Evolutionary conservation across 2,888 invertebrate genomes (phyloP).

Genomic region (Pseudoips prasinana): DNA sequence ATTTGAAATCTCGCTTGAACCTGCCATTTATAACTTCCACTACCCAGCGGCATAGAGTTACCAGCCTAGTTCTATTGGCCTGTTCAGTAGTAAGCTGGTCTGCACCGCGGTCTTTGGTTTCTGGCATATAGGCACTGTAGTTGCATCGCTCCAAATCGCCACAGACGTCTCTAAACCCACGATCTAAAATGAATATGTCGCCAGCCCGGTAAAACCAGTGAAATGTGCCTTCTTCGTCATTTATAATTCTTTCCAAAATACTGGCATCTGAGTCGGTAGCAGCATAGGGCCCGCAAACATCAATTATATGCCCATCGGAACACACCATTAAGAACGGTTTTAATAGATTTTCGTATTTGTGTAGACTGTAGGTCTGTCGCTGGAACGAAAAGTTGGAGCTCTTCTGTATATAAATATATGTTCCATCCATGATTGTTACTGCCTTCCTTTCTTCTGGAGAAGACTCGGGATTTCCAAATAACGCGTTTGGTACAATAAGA

Average conservation of each 20-base stretch:
- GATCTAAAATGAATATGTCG: conserved; percentile 1
- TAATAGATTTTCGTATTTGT: no score
- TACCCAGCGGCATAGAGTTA: conserved; percentile 1
- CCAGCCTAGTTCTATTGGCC: conserved; percentile 1
- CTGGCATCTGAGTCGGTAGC: background rate
- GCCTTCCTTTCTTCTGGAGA: conserved; percentile 67
- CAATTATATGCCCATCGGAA: conserved; percentile 9
- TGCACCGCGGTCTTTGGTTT: background rate
- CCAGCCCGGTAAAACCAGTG: no score
- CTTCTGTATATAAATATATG: conserved; percentile 8
- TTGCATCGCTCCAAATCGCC: background rate
- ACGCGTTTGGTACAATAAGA: no score
- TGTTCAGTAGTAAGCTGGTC: conserved; percentile 1
- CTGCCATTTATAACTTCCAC: conserved; percentile 1
- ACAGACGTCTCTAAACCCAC: background rate
- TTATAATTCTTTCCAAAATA: background rate
- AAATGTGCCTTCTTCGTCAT: background rate
- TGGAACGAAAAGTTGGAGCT: conserved; percentile 5
- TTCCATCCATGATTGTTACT: conserved; percentile 18
- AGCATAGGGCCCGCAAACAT: background rate
- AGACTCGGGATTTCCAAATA: conserved; percentile 4
- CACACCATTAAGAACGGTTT: no score
- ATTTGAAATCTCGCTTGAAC: conserved; percentile 2
- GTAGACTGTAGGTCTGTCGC: conserved; percentile 2
- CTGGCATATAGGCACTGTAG: background rate